Percentiles rank a stretch among this genome's conserved stretches.
These are phyloP conservation scores for Chaetophractus vellerosus DNA, from an alignment of 2,797 vertebrate species.

Conservation along the genomic window DNA sequence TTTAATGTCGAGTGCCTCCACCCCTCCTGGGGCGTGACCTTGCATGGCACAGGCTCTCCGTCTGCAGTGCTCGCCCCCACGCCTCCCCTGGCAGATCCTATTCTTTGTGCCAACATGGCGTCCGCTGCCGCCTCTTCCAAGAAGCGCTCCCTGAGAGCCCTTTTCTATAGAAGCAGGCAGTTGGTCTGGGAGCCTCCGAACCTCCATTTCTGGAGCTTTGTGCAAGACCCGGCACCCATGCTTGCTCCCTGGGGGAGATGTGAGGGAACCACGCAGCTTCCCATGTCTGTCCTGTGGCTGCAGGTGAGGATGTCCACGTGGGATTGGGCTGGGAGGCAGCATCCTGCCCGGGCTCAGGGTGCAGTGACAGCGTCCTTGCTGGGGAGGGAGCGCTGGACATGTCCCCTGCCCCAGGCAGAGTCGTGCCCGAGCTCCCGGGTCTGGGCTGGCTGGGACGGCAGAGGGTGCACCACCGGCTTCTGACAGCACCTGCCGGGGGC, in stretches of 20 bases:
- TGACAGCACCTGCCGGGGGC: not conserved
- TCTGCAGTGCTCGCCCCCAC: not conserved
- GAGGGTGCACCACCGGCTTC: too few species aligned
- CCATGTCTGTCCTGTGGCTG: not conserved
- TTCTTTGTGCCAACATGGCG: not conserved
- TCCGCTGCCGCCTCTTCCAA: not conserved
- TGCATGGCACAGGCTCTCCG: not conserved
- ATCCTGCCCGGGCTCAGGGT: not conserved
- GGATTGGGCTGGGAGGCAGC: not conserved
- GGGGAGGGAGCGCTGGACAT: accelerated
- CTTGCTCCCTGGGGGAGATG: not conserved
- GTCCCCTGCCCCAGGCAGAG: not conserved
- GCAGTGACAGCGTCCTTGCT: not conserved
- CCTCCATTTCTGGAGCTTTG: not conserved
- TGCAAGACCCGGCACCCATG: not conserved
- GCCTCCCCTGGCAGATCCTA: not conserved
- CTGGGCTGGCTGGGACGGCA: not conserved
- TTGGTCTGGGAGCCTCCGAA: not conserved
- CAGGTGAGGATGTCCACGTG: accelerated
- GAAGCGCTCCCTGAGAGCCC: accelerated
- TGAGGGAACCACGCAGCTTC: too few species aligned
- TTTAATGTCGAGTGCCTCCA: not conserved
- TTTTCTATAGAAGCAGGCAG: too few species aligned
- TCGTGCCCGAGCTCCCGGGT: not conserved
- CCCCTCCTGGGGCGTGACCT: accelerated